A percentile compares a stretch with the other conserved stretches of the same genome.
Conservation (phyloP, 2,797 vertebrate species). For the Protosalanx chinensis region DNA sequence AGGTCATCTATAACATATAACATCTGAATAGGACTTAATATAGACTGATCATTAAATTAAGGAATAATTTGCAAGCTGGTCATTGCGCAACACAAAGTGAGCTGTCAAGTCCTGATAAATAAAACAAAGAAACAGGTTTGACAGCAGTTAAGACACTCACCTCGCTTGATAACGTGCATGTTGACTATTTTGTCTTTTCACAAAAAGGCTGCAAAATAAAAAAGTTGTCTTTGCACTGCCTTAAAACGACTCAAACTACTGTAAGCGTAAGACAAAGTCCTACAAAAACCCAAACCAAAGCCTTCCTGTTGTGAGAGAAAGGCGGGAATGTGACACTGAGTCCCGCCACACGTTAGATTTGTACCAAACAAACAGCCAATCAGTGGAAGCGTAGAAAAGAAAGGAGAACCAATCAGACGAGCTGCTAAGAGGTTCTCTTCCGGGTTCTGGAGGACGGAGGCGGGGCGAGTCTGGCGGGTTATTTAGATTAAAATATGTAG, state of each 20-base stretch:
- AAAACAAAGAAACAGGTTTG: background rate
- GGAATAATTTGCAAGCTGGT: background rate
- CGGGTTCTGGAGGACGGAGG: no score
- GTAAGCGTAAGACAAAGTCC: background rate
- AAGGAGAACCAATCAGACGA: conserved; percentile 15
- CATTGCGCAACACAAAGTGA: no score
- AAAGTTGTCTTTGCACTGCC: background rate
- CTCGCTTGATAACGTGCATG: conserved; percentile 93
- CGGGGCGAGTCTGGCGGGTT: conserved; percentile 7
- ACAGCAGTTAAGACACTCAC: conserved; percentile 56
- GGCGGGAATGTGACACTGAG: conserved; percentile 33
- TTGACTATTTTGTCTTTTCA: conserved; percentile 17
- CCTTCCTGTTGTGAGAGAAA: background rate
- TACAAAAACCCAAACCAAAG: accelerated
- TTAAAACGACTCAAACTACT: background rate
- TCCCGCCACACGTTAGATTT: conserved; percentile 50
- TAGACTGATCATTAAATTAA: background rate
- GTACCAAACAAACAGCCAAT: conserved; percentile 34
- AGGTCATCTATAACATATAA: background rate
- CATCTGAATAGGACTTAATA: background rate
- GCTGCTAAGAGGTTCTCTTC: background rate
- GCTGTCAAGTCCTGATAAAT: background rate
- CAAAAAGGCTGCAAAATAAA: conserved; percentile 15
- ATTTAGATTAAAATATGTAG: conserved; percentile 9
- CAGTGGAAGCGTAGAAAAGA: conserved; percentile 3